phyloP scores from a whole-genome alignment of 2,113 vertebrate species.

The Podarcis raffonei region DNA sequence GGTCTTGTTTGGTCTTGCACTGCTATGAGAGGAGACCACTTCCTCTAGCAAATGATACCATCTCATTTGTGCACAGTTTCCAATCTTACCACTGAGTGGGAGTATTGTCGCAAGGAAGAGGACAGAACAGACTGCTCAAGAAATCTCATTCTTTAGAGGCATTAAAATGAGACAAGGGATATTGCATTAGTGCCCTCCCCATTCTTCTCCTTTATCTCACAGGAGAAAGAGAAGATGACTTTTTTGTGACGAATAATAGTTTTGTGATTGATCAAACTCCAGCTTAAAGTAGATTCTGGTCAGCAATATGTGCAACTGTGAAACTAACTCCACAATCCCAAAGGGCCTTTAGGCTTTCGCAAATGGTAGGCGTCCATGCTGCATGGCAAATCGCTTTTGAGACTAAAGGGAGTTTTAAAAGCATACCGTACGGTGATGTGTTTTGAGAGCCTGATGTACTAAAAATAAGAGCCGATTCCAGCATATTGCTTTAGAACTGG shows the following conservation, averaged over 20 bases:
- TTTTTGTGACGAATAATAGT: background rate
- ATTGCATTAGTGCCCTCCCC: background rate
- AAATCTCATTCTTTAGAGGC: background rate
- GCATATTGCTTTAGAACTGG: background rate
- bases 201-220: background rate
- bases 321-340: background rate
- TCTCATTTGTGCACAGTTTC: background rate
- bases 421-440: background rate
- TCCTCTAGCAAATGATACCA: accelerated
- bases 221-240: background rate
- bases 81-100: constrained; percentile 41
- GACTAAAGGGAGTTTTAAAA: background rate
- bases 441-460: background rate
- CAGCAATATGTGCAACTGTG: background rate
- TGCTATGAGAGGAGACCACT: accelerated
- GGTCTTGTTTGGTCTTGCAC: background rate
- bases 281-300: background rate
- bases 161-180: background rate
- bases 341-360: background rate
- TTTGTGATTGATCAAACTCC: background rate
- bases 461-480: background rate
- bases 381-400: background rate
- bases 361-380: background rate
- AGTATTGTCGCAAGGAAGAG: constrained; percentile 41
- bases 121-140: background rate